phyloP scores from a whole-genome alignment of 2,888 invertebrate species.

The Leptothorax acervorum region DNA sequence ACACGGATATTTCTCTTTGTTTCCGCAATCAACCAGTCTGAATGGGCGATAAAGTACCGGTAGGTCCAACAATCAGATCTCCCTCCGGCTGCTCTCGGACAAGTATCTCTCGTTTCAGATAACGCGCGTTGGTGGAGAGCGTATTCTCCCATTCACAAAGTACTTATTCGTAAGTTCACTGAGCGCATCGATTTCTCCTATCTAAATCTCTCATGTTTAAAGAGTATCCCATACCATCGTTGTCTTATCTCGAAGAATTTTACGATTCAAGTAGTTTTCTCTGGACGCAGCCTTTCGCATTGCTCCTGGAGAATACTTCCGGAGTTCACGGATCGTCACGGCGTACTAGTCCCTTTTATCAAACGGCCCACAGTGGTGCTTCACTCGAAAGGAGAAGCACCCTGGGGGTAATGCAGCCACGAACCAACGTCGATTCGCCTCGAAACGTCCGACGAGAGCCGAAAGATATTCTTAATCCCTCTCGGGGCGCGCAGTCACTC shows the following conservation, averaged over 20 bases:
- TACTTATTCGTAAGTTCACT: conserved; percentile 47
- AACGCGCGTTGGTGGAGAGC: conserved; percentile 15
- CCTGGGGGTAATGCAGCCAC: conserved; percentile 5
- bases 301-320: conserved; percentile 39
- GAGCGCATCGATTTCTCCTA: conserved; percentile 56
- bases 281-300: conserved; percentile 21
- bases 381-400: not conserved
- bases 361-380: conserved; percentile 66
- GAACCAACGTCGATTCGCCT: conserved; percentile 43
- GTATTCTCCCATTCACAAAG: conserved; percentile 37
- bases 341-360: conserved; percentile 61
- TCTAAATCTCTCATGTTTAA: conserved; percentile 50
- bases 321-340: conserved; percentile 68
- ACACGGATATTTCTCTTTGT: conserved; percentile 28
- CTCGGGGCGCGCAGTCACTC: conserved; percentile 74
- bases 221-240: conserved; percentile 10
- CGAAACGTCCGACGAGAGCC: conserved; percentile 52
- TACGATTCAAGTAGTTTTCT: conserved; percentile 54
- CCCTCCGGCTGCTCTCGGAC: conserved; percentile 26
- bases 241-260: conserved; percentile 63
- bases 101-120: conserved; percentile 39
- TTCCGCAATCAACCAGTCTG: conserved; percentile 30
- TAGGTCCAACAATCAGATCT: conserved; percentile 27
- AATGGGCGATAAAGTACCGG: conserved; percentile 34
- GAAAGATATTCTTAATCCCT: conserved; percentile 81